Base-by-base conservation (phyloP, 2,888 invertebrate genomes). In the Scaeva pyrastri region DNA sequence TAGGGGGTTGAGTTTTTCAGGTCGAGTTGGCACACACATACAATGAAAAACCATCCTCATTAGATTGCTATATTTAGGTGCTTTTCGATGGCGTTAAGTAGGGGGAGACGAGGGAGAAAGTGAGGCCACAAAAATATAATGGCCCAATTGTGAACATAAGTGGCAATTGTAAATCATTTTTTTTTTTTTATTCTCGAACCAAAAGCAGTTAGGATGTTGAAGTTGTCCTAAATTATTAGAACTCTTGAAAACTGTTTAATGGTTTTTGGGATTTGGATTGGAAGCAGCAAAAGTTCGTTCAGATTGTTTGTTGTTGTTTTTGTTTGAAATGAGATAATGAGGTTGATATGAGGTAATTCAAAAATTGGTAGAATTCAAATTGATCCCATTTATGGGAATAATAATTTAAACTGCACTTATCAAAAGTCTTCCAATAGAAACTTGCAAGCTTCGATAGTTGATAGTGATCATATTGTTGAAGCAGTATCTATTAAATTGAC, bases 141-240 rank as follows among this genome's bases (percentile, higher is more conserved):
- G 82, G 74, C 82, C 77, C 82, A 82, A 86, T 86, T 86, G 82
- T 86, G 77, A 78, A 78, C 82, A 86, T 77, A 86, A 86, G 86
- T 86, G 86, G 82, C 86, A 82, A 82, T 77, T 86, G 86, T 86
- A 86, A 86, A 86, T 86, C 86, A 86, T 60, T 82, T 86, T 78
- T 74, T 52, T 31, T 31, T 31, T 31, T 31, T 31, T 7, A 7
- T 31, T 31, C 31, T 31, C 6, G 8, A 31, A 8, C 31, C 31
- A 31, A 3, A 48, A 14, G 19, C 48, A 8, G 14, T 0, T 6
- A 2, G 39, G 50, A 64, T 70, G 81, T 66, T 80, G 39, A 12
- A 19, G 77, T 82, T 66, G 72, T 76, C 70, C 74, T 73, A 82
- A 82, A 76, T 82, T n/a, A n/a, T 82, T 58, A 70, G 70, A 31